phyloP scores from a whole-genome alignment of 2,797 vertebrate species.

The Spheniscus humboldti region DNA sequence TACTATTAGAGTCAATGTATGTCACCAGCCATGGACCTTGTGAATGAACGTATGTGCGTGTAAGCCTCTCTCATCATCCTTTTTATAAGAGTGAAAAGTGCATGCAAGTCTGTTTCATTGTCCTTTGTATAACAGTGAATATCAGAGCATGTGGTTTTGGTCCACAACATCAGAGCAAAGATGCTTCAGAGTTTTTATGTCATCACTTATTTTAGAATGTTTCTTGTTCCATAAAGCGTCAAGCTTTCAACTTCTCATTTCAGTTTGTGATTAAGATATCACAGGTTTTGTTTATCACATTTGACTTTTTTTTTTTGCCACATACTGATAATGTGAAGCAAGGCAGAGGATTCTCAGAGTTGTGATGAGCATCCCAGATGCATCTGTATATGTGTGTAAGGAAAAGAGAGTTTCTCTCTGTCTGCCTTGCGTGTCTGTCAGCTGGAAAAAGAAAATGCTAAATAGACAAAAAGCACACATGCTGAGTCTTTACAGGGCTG shows the following conservation, averaged over 20 bases:
- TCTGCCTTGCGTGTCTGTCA: background rate
- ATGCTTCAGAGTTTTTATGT: background rate
- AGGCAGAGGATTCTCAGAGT: background rate
- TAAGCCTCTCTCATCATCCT: background rate
- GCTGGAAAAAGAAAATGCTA: background rate
- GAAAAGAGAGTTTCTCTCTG: background rate
- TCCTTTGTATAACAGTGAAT: background rate
- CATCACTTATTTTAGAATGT: background rate
- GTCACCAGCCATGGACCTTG: background rate
- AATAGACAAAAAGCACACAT: background rate
- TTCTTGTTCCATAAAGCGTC: background rate
- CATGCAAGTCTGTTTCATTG: background rate
- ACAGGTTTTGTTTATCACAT: background rate
- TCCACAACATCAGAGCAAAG: background rate
- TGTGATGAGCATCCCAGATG: background rate
- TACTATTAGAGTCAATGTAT: background rate
- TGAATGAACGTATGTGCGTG: background rate
- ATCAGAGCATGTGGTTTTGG: background rate
- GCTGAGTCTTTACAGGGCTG: background rate
- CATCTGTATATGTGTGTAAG: background rate
- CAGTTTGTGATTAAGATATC: background rate
- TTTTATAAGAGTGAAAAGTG: background rate
- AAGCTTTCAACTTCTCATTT: background rate
- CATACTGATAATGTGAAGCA: background rate
- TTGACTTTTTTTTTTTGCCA: background rate